These are phyloP conservation scores for Rotaria sp. DNA, from an alignment of 2,888 invertebrate genomes.

Conservation along the genomic window DNA sequence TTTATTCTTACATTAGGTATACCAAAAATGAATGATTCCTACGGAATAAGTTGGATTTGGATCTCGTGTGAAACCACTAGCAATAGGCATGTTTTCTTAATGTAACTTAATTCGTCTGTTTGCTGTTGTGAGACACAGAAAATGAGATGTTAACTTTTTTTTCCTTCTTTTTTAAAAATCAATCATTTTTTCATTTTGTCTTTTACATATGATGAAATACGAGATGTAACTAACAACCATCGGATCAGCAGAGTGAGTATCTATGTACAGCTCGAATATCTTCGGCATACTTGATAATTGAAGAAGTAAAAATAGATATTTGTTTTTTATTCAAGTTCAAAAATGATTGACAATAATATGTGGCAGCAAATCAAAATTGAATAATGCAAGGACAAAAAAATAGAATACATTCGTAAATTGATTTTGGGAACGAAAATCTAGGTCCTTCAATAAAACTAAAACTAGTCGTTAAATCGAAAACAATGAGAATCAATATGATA, in stretches of 20 bases:
- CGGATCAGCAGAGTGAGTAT: background rate
- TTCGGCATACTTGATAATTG: background rate
- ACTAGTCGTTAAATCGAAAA: too few relatives aligned
- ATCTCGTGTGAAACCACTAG: background rate
- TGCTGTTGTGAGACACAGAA: background rate
- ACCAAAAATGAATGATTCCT: background rate
- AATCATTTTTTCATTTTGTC: background rate
- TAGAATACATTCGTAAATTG: background rate
- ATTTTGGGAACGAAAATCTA: too few relatives aligned
- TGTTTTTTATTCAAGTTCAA: background rate
- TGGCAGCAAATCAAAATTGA: background rate
- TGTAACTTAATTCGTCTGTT: background rate
- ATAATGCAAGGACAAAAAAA: background rate
- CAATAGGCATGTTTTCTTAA: background rate
- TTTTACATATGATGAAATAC: background rate
- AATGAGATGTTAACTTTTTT: background rate
- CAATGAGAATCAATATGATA: background rate
- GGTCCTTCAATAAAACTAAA: too few relatives aligned
- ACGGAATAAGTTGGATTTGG: background rate
- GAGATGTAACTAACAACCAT: background rate
- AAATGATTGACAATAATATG: background rate
- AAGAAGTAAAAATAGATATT: background rate
- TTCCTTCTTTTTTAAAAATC: background rate
- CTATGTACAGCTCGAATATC: slow-evolving; percentile 22
- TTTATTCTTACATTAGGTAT: background rate